phyloP scores from a whole-genome alignment of 2,888 invertebrate genomes.

The Sericinus montela region DNA sequence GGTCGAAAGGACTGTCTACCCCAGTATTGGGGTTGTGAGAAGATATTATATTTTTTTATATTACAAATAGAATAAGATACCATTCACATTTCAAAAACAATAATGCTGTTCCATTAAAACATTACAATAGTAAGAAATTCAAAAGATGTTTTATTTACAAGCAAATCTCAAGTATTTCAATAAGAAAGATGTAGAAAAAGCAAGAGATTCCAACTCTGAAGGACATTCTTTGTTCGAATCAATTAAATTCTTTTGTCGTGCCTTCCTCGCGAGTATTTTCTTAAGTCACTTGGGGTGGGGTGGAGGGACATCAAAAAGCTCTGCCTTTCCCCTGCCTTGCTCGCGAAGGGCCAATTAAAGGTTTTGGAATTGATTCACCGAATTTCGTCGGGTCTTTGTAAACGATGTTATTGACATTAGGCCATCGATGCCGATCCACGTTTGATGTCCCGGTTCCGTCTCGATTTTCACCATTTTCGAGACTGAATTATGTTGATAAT shows the following conservation, averaged over 20 bases:
- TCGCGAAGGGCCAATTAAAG: slow-evolving; percentile 65
- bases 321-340: slow-evolving; percentile 39
- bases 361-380: slow-evolving; percentile 67
- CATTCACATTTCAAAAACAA: no score
- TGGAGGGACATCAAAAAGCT: slow-evolving; percentile 52
- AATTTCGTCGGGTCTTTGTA: slow-evolving; percentile 50
- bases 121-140: not conserved
- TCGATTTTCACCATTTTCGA: slow-evolving; percentile 18
- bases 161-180: slow-evolving; percentile 20
- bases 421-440: slow-evolving; percentile 38
- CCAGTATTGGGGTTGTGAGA: no score
- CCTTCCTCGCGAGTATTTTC: slow-evolving; percentile 59
- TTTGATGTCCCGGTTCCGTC: slow-evolving; percentile 42
- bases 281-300: slow-evolving; percentile 35
- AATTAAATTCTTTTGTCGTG: slow-evolving; percentile 68
- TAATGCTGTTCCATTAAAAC: not conserved
- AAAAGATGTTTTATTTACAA: slow-evolving; percentile 20
- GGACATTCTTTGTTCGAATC: slow-evolving; percentile 55
- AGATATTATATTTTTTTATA: no score
- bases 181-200: slow-evolving; percentile 21
- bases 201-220: slow-evolving; percentile 29
- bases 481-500: slow-evolving; percentile 23
- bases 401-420: slow-evolving; percentile 60
- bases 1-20: no score
- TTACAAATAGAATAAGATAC: no score